These are phyloP conservation scores for Hanleya hanleyi DNA, from an alignment of 2,888 invertebrate genomes.

Conservation along the genomic window DNA sequence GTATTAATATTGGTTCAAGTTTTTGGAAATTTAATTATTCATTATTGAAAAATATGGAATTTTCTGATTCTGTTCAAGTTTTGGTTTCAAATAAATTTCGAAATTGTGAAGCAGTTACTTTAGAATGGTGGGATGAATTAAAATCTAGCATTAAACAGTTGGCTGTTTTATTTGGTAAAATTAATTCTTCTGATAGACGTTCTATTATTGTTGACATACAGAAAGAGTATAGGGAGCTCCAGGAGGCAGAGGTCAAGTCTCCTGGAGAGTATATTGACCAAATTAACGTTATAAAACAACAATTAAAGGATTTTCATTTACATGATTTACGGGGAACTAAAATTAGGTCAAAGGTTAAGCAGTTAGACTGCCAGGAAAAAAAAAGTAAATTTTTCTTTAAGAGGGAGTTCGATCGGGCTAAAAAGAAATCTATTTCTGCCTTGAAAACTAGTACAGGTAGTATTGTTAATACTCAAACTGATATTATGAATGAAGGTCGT, in stretches of 20 bases:
- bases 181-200: not conserved
- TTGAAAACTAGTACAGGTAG: not conserved
- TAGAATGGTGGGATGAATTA: not conserved
- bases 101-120: not conserved
- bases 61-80: not conserved
- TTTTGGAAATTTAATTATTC: conserved; percentile 6
- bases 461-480: not conserved
- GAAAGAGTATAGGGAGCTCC: not conserved
- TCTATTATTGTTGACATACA: not conserved
- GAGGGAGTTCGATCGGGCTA: not conserved
- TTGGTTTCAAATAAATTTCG: not conserved
- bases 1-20: not conserved
- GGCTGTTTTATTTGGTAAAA: not conserved
- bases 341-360: not conserved
- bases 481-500: not conserved
- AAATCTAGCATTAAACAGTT: not conserved
- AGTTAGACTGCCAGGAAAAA: not conserved
- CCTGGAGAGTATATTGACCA: not conserved
- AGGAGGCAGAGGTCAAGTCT: not conserved
- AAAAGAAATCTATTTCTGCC: not conserved
- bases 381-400: not conserved
- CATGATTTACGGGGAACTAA: not conserved
- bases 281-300: not conserved
- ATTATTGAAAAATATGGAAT: not conserved
- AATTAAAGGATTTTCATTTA: not conserved